Conservation (phyloP, 2,113 vertebrate species). For the Dicerorhinus sumatrensis region DNA sequence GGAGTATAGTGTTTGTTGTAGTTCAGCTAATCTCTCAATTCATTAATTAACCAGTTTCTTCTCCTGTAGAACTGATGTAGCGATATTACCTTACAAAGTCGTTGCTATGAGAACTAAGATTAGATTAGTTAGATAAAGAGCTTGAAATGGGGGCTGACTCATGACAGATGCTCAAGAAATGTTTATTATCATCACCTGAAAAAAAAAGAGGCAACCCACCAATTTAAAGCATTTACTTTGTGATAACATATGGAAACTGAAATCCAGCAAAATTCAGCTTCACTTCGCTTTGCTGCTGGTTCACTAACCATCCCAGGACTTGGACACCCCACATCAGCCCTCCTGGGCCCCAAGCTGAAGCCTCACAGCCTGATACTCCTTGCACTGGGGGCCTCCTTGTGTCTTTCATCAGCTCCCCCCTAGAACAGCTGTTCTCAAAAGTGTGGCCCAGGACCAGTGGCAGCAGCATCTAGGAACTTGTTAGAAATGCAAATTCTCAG, state of each 20-base stretch:
- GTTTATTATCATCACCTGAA: neutral
- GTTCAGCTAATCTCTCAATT: conserved; percentile 11
- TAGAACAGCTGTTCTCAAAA: neutral
- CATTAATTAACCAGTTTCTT: neutral
- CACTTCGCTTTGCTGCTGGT: neutral
- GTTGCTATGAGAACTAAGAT: neutral
- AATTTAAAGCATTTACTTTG: conserved; percentile 45
- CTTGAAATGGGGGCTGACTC: neutral
- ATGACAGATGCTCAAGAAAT: conserved; percentile 27
- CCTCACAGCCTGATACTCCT: neutral
- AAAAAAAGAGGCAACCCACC: neutral
- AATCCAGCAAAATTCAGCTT: neutral
- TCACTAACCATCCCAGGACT: neutral
- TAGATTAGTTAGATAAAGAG: conserved; percentile 12
- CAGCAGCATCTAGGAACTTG: neutral
- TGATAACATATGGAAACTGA: neutral
- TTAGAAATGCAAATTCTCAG: conserved; percentile 62
- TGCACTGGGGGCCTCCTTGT: neutral
- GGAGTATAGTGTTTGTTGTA: neutral
- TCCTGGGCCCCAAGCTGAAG: neutral
- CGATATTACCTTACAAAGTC: neutral
- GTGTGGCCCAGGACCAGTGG: neutral
- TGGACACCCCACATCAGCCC: neutral
- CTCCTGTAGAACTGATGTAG: neutral
- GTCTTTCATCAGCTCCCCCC: neutral